Conservation (phyloP, 30 jellyfish, hydroid and myxozoan species). For the Nemopilema nomurai region DNA sequence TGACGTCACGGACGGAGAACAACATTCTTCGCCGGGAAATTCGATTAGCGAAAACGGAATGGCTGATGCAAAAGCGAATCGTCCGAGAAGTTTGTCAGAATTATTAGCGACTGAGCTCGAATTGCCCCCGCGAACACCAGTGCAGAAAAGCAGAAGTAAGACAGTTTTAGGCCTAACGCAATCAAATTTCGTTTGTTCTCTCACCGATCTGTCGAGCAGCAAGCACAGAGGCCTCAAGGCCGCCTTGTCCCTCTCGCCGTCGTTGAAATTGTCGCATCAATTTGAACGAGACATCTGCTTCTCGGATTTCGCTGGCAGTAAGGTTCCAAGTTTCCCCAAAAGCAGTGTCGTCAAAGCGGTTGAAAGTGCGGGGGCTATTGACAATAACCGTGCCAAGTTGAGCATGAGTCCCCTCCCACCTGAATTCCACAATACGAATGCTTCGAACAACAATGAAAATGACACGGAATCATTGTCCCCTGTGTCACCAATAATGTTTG, state of each 20-base stretch:
- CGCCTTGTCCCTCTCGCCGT: slow-evolving; percentile 23
- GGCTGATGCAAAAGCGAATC: neutral
- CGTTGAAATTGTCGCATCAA: slow-evolving; percentile 28
- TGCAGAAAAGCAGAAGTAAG: slow-evolving; percentile 17
- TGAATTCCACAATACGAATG: slow-evolving; percentile 31
- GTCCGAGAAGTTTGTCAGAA: slow-evolving; percentile 60
- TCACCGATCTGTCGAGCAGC: slow-evolving; percentile 25
- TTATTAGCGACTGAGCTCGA: slow-evolving; percentile 11
- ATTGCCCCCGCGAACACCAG: slow-evolving; percentile 6
- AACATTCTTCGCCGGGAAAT: neutral
- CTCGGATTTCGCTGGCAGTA: slow-evolving; percentile 24
- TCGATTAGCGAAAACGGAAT: neutral
- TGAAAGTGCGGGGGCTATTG: slow-evolving; percentile 35
- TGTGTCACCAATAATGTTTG: slow-evolving; percentile 17
- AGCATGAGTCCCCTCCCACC: slow-evolving; percentile 60
- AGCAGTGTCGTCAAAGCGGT: slow-evolving; percentile 33
- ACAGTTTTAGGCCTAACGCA: slow-evolving; percentile 16
- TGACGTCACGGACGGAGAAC: slow-evolving; percentile 46
- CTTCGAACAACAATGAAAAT: neutral
- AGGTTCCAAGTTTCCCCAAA: slow-evolving; percentile 60
- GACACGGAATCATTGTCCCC: slow-evolving; percentile 14
- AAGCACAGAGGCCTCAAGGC: slow-evolving; percentile 34
- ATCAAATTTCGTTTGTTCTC: slow-evolving; percentile 45
- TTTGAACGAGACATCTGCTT: slow-evolving; percentile 28
- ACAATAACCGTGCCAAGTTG: slow-evolving; percentile 23